Conservation (phyloP, 2,797 vertebrate species). For the Neosilurus hyrtlii region DNA sequence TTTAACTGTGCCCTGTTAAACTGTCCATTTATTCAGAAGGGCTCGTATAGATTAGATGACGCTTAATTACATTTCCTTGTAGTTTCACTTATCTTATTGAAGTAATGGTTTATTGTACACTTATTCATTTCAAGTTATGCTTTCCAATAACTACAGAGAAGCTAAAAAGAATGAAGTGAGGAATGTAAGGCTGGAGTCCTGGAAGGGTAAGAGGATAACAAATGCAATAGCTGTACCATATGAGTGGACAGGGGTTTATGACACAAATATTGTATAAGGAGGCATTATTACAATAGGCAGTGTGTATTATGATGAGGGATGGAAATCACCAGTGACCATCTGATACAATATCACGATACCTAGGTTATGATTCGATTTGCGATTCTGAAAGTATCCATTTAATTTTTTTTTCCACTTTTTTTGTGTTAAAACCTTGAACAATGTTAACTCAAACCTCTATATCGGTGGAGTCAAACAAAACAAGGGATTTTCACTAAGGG, state of each 20-base stretch:
- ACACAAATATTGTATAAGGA: neutral
- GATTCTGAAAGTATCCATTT: too few relatives aligned
- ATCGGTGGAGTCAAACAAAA: too few relatives aligned
- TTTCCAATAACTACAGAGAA: neutral
- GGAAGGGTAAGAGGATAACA: neutral
- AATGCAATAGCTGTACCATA: neutral
- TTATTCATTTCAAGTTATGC: neutral
- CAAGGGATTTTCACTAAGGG: too few relatives aligned
- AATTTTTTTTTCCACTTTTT: too few relatives aligned
- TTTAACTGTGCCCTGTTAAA: neutral
- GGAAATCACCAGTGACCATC: too few relatives aligned
- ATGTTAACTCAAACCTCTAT: too few relatives aligned
- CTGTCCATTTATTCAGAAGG: neutral
- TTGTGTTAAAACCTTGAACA: too few relatives aligned
- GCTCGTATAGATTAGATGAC: neutral
- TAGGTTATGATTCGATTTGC: too few relatives aligned
- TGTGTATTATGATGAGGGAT: too few relatives aligned
- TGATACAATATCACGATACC: too few relatives aligned
- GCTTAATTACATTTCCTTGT: conserved; percentile 2
- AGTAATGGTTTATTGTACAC: neutral
- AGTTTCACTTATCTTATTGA: neutral
- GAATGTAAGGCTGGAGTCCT: neutral
- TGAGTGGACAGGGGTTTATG: too few relatives aligned
- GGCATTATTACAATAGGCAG: too few relatives aligned
- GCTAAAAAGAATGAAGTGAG: neutral